phyloP scores from a whole-genome alignment of 1,140 invertebrate species.

The Orchestia grillus region DNA sequence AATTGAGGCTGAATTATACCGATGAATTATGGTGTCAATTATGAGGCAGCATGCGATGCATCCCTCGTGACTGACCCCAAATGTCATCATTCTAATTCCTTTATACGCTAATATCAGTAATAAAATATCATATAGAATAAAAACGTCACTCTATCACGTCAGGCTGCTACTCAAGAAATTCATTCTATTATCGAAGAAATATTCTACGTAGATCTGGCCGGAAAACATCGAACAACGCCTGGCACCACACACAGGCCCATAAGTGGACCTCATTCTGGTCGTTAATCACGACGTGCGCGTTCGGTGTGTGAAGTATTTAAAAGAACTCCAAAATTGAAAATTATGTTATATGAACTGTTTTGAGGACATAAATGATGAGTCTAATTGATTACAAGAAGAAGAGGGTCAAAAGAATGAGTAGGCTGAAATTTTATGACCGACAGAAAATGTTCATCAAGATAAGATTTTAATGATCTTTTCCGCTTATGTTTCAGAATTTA shows the following conservation, averaged over 20 bases:
- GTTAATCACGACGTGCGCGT: background rate
- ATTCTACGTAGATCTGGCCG: background rate
- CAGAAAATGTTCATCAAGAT: background rate
- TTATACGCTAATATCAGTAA: background rate
- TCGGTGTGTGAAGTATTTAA: too few relatives aligned
- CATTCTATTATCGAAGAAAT: background rate
- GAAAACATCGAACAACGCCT: background rate
- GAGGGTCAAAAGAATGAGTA: background rate
- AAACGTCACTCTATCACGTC: background rate
- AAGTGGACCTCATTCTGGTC: background rate
- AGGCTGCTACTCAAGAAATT: background rate
- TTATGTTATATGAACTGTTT: background rate
- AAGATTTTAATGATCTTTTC: background rate
- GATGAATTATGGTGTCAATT: background rate
- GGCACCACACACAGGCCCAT: background rate
- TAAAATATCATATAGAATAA: background rate
- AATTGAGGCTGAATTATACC: background rate
- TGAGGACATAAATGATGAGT: background rate
- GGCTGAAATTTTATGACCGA: background rate
- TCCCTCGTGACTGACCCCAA: background rate
- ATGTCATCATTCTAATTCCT: background rate
- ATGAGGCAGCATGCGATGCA: background rate
- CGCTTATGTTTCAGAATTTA: too few relatives aligned
- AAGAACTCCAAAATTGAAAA: too few relatives aligned
- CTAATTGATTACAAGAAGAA: background rate